Evolutionary conservation across 2,888 invertebrate species (phyloP), one percentile per base, ranked within the genome.

Genomic region (Sturmia bella): DNA sequence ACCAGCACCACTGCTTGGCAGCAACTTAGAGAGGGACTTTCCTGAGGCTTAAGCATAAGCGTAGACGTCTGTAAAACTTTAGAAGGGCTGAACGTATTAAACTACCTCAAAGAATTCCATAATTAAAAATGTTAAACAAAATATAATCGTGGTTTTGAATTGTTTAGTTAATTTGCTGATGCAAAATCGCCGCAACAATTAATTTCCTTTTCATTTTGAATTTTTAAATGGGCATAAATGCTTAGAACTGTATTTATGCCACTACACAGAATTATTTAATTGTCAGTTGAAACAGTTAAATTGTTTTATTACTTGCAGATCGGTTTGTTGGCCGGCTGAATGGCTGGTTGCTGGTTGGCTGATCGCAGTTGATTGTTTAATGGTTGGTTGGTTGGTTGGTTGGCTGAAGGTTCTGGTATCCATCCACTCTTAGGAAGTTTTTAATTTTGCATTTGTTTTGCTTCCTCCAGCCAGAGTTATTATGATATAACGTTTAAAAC

Each of bases 171-270:
- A 19, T 64, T 64, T 61, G 39, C 56, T 68, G 75, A 68, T 77
- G 69, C 68, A 37, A 77, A 81, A 81, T 77, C 68, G 81, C 68
- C 81, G 39, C 54, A 78, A 70, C 78, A 78, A 82, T 82, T 82
- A 82, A 82, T 78, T 82, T 82, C 24, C 57, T 70, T 74, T 78
- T 59, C 54, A 50, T 73, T 73, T 52, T 45, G 57, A 11, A 52
- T 45, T 32, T 81, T 66, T 48, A 76, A 69, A 69, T 43, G 61
- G 52, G 2, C 75, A 45, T 76, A 74, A 78, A 66, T 78, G 74
- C 32, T 82, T 78, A 78, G 82, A 82, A 82, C 64, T 70, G 64
- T 59, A 82, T 74, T 82, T 82, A 82, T 78, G 77, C 78, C 74
- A 74, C 59, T 52, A 73, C 15, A 74, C 41, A 59, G 70, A 82